Evolutionary conservation across 2,113 vertebrate genomes (phyloP).

Genomic region (Ammodytes dubius): DNA sequence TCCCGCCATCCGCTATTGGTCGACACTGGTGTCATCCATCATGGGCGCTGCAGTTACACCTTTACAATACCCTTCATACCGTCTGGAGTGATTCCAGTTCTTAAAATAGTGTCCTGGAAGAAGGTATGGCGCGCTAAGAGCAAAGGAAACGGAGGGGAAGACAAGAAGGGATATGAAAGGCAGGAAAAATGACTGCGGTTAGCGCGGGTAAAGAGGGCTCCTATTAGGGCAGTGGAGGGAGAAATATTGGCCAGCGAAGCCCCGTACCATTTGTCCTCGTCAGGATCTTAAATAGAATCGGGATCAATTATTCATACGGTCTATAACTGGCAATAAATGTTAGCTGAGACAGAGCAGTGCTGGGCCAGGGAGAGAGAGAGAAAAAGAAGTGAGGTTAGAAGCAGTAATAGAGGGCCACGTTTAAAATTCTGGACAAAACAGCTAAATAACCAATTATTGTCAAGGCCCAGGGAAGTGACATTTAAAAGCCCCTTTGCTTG

Average conservation of each 20-base stretch:
- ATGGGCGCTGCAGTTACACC: conserved; percentile 37
- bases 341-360: conserved; percentile 68
- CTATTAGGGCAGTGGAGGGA: conserved; percentile 76
- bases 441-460: conserved; percentile 58
- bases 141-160: conserved; percentile 59
- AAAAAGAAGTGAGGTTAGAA: conserved; percentile 55
- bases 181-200: conserved; percentile 68
- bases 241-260: conserved; percentile 77
- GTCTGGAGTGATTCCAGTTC: conserved; percentile 67
- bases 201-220: conserved; percentile 61
- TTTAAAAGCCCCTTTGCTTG: conserved; percentile 55
- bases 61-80: conserved; percentile 57
- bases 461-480: conserved; percentile 37
- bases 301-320: conserved; percentile 81
- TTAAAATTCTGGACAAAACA: conserved; percentile 61
- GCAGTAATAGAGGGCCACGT: conserved; percentile 39
- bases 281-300: conserved; percentile 82
- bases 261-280: conserved; percentile 79
- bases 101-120: conserved; percentile 74
- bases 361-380: conserved; percentile 8
- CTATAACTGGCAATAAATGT: conserved; percentile 81
- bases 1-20: conserved; percentile 22
- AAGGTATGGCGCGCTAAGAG: conserved; percentile 37
- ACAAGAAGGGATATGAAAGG: conserved; percentile 55
- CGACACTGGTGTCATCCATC: conserved; percentile 38